Percentiles rank a stretch among this genome's conserved stretches.
phyloP scores from a whole-genome alignment of 2,113 vertebrate species.

The Thunnus maccoyii region DNA sequence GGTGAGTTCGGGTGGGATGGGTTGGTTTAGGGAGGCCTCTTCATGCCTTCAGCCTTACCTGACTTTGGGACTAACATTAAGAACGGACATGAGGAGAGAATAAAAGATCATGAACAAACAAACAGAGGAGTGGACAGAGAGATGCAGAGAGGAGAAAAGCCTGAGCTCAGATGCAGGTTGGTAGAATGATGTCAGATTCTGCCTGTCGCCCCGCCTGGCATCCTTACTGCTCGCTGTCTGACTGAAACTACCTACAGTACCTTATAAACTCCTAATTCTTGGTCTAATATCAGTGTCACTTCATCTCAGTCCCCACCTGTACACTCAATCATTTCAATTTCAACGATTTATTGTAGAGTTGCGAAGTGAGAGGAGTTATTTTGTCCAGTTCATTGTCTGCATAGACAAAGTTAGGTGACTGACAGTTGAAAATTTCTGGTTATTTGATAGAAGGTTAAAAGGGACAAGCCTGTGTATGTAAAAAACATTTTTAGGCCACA shows the following conservation, averaged over 20 bases:
- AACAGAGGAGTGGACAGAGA: conserved; percentile 81
- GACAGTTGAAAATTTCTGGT: no score
- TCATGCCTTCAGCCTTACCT: conserved; percentile 93
- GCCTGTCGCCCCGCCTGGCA: not conserved
- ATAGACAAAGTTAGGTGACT: no score
- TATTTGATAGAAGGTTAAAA: no score
- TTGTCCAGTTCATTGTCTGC: no score
- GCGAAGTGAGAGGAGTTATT: no score
- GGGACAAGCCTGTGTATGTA: no score
- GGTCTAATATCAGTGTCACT: not conserved
- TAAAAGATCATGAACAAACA: conserved; percentile 67
- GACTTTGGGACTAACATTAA: conserved; percentile 97
- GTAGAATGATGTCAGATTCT: conserved; percentile 77
- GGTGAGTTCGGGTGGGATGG: not conserved
- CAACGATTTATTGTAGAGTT: no score
- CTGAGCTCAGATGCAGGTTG: conserved; percentile 87
- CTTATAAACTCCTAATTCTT: not conserved
- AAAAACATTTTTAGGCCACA: no score
- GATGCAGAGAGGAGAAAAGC: conserved; percentile 85
- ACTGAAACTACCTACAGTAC: no score
- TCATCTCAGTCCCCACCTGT: not conserved
- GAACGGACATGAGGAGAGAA: conserved; percentile 85
- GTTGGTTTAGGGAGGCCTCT: conserved; percentile 20
- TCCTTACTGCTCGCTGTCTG: not conserved
- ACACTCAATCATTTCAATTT: no score